Evolutionary conservation across 2,888 invertebrate genomes (phyloP), one percentile per base, ranked within the genome.

Genomic region (Hartigia nigra): DNA sequence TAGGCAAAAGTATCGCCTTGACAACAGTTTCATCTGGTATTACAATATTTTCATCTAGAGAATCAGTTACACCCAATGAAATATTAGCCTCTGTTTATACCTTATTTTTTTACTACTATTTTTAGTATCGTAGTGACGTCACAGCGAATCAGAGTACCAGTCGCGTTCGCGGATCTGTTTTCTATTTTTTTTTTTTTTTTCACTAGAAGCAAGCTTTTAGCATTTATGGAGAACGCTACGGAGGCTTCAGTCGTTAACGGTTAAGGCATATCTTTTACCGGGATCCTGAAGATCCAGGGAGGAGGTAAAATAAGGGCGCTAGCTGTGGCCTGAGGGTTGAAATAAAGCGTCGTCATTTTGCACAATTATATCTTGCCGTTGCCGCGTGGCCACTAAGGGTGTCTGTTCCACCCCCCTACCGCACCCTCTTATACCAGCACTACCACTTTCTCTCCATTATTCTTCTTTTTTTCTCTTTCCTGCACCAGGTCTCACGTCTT

Each of bases 331-430:
- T 76, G 77, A 78, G 82, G 79, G 80, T 81, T 81, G 77, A 84
- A 85, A 87, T 83, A 84, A 85, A 85, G 84, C 81, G 79, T 81
- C 82, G 80, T 81, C 83, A 83, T 85, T 85, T 84, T 81, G 82
- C 82, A 82, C 84, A 86, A 86, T 86, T 86, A 85, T 84, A 83
- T 82, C 81, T 76, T 82, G 78, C 78, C 78, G 75, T 76, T 83
- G 79, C 78, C 78, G 75, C 80, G 77, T 78, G 78, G 77, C 79
- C 76, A 76, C 78, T 82, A 77, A 80, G 78, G 74, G 80, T 77
- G 76, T 77, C 77, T 69, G 55, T 77, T n/a, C 55, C 31, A 76
- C 76, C 12, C 23, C 34, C 76, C 74, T n/a, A n/a, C 74, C 70
- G 11, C 72, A 32, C 14, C 55, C 35, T 74, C 31, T 74, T 69